phyloP scores from a whole-genome alignment of 2,797 vertebrate genomes.

The Oceanodroma leucorhoa region DNA sequence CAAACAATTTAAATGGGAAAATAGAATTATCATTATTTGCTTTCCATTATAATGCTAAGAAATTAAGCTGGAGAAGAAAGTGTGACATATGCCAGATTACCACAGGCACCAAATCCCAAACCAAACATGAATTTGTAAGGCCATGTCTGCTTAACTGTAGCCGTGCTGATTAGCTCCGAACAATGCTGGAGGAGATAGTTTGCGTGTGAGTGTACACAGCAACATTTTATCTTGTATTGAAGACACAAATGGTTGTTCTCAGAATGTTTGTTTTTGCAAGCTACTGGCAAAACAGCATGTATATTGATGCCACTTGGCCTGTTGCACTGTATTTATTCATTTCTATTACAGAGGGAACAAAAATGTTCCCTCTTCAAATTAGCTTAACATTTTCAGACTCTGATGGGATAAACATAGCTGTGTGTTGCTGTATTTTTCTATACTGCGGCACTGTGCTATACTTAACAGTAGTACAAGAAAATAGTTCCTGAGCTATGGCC shows the following conservation, averaged over 20 bases:
- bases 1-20: not conserved
- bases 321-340: not conserved
- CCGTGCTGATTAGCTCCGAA: accelerated
- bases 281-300: not conserved
- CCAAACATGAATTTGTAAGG: not conserved
- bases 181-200: not conserved
- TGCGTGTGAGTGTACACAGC: not conserved
- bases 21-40: not conserved
- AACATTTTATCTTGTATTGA: not conserved
- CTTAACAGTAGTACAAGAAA: not conserved
- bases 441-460: not conserved
- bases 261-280: not conserved
- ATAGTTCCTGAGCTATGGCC: not conserved
- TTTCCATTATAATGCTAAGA: not conserved
- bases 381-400: not conserved
- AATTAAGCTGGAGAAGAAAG: not conserved
- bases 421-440: not conserved
- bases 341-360: not conserved
- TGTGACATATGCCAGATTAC: not conserved
- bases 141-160: not conserved
- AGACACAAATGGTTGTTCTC: not conserved
- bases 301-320: not conserved
- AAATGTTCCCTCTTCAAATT: not conserved
- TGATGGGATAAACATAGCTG: not conserved
- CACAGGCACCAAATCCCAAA: not conserved